phyloP scores from a whole-genome alignment of 2,797 vertebrate genomes.

The Urophycis tenuis region DNA sequence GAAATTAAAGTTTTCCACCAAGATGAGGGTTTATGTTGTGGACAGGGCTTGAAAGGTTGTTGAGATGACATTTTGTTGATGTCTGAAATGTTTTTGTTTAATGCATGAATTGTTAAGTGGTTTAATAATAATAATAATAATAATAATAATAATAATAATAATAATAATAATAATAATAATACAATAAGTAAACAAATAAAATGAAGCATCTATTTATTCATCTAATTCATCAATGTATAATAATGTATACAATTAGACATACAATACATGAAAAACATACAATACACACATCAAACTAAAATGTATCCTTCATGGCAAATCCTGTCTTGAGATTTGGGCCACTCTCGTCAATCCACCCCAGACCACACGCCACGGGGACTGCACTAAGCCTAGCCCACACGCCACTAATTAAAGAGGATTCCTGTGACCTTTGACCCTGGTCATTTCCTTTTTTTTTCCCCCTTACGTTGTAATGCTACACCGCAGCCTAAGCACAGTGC shows the following conservation, averaged over 20 bases:
- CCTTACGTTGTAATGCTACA: conserved; percentile 53
- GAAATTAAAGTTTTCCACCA: background rate
- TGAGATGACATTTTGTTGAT: background rate
- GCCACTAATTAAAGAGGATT: conserved; percentile 64
- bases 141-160: background rate
- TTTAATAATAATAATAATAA: too few species aligned
- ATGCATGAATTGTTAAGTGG: background rate
- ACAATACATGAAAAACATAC: background rate
- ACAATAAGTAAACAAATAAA: too few species aligned
- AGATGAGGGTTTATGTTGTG: background rate
- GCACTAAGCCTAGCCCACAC: background rate
- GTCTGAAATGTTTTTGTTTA: background rate
- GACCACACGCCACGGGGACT: conserved; percentile 50
- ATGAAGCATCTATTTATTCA: background rate
- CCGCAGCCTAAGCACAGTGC: conserved; percentile 41
- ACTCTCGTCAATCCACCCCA: conserved; percentile 2
- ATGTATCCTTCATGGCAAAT: background rate
- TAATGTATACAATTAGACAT: background rate
- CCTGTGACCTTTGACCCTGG: conserved; percentile 62
- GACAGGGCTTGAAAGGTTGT: background rate
- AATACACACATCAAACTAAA: background rate
- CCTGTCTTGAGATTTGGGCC: background rate
- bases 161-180: too few species aligned
- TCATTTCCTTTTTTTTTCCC: conserved; percentile 43
- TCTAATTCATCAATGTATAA: background rate